These are phyloP conservation scores for Andrena camellia DNA, from an alignment of 2,888 invertebrate species.

Conservation along the genomic window DNA sequence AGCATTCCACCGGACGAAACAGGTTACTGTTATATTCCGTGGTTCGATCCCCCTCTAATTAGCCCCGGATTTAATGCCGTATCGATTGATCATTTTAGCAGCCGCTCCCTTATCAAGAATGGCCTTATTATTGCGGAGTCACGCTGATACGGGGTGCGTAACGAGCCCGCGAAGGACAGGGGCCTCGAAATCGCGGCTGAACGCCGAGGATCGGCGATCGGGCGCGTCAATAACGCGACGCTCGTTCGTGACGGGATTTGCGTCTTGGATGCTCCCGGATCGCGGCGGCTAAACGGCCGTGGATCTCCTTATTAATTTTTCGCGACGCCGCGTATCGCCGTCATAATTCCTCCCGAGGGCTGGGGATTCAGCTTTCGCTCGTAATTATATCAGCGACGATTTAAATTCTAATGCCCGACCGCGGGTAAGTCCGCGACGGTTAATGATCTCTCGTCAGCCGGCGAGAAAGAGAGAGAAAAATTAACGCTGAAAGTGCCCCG, in stretches of 20 bases:
- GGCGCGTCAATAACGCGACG: constrained; percentile 20
- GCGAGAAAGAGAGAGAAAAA: constrained; percentile 59
- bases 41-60: constrained; percentile 44
- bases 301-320: constrained; percentile 73
- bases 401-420: constrained; percentile 69
- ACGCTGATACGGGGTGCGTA: not conserved
- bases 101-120: constrained; percentile 21
- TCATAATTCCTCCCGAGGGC: constrained; percentile 54
- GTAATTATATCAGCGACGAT: constrained; percentile 73
- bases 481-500: constrained; percentile 66
- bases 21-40: constrained; percentile 22
- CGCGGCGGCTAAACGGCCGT: constrained; percentile 33
- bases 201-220: not conserved
- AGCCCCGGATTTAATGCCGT: constrained; percentile 50
- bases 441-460: constrained; percentile 69
- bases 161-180: not conserved
- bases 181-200: not conserved
- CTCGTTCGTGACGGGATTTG: not conserved
- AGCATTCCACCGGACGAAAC: constrained; percentile 38
- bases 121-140: not conserved
- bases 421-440: constrained; percentile 61
- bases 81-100: constrained; percentile 49
- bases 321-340: constrained; percentile 48
- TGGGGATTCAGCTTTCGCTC: constrained; percentile 58
- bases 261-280: not conserved